These are phyloP conservation scores for Syngnathoides biaculeatus DNA, from an alignment of 2,113 vertebrate genomes.

Conservation along the genomic window DNA sequence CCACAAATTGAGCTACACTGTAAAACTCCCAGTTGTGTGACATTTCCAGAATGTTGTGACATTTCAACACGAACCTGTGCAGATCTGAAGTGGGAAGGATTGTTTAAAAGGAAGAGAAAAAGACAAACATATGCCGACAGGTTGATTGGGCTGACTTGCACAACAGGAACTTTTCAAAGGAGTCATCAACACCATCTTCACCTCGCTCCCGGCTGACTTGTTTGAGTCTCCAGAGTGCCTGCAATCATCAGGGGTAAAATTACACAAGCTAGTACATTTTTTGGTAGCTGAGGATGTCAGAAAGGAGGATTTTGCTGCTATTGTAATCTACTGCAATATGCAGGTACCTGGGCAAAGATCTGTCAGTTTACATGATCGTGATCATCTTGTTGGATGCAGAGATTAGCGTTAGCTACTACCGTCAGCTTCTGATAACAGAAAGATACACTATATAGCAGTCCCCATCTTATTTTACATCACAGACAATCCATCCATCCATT, in stretches of 20 bases:
- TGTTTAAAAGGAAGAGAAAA: constrained; percentile 4
- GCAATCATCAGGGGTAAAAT: not conserved
- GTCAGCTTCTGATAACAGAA: no score
- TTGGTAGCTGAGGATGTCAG: not conserved
- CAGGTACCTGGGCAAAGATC: no score
- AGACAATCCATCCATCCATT: no score
- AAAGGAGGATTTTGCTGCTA: not conserved
- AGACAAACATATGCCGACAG: constrained; percentile 7
- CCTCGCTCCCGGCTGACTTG: not conserved
- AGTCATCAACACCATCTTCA: constrained; percentile 10
- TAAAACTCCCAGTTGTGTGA: not conserved
- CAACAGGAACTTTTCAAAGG: constrained; percentile 11
- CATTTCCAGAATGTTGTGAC: not conserved
- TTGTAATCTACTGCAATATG: not conserved
- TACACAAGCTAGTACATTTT: not conserved
- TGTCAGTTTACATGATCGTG: no score
- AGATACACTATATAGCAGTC: no score
- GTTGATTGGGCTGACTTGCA: not conserved
- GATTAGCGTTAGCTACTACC: no score
- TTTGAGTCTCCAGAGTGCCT: not conserved
- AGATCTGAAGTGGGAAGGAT: not conserved
- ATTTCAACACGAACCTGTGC: constrained; percentile 16
- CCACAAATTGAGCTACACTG: not conserved
- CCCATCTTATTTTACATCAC: no score
- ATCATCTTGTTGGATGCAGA: no score